phyloP scores from a whole-genome alignment of 2,113 vertebrate genomes.

The Symphodus melops region DNA sequence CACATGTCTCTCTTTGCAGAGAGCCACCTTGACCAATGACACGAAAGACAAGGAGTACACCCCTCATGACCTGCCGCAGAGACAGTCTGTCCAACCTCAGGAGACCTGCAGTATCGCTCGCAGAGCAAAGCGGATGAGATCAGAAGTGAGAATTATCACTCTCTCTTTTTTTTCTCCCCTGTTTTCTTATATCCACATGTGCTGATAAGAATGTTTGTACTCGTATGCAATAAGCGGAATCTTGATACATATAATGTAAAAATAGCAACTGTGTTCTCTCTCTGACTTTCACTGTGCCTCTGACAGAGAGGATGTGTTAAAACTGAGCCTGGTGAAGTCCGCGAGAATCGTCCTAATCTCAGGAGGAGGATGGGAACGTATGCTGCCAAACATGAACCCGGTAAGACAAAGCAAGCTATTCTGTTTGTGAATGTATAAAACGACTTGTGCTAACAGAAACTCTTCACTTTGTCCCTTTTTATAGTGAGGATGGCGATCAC shows the following conservation, averaged over 20 bases:
- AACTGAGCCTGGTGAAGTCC: slow-evolving; percentile 83
- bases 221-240: background rate
- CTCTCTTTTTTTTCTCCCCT: background rate
- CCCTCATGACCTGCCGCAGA: slow-evolving; percentile 93
- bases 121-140: slow-evolving; percentile 91
- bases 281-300: background rate
- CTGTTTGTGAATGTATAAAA: background rate
- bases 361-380: slow-evolving; percentile 94
- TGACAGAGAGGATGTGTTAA: slow-evolving; percentile 83
- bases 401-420: slow-evolving; percentile 75
- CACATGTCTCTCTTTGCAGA: slow-evolving; percentile 76
- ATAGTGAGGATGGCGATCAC: slow-evolving; percentile 84
- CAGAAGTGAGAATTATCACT: slow-evolving; percentile 85
- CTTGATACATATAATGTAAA: background rate
- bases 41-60: slow-evolving; percentile 97
- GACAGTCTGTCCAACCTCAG: slow-evolving; percentile 90
- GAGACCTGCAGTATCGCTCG: slow-evolving; percentile 92
- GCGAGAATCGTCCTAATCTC: slow-evolving; percentile 89
- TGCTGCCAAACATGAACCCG: slow-evolving; percentile 84
- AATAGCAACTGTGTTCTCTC: background rate
- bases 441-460: background rate
- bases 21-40: slow-evolving; percentile 90
- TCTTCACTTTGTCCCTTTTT: slow-evolving; percentile 43
- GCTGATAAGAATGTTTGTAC: background rate
- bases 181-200: background rate